Base-by-base conservation (phyloP, 1,140 invertebrate species). In the Aricia agestis region DNA sequence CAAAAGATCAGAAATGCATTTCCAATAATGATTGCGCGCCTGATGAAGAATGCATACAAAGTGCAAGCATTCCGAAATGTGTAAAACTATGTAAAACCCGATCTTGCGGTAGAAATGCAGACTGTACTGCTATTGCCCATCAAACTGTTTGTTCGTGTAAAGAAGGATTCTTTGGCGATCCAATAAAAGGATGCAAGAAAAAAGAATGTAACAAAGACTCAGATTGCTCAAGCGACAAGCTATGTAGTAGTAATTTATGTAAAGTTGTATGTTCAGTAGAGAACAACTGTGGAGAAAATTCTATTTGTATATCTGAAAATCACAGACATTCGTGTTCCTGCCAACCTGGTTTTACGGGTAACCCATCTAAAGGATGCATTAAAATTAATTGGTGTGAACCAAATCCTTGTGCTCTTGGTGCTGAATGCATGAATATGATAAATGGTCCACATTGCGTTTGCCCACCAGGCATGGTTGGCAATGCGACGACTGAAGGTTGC, bases 401-500 rank as follows among this genome's bases (percentile, higher is more conserved):
- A 74, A 93, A 94, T 69, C 96, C 96, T 9, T 98, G 97, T 87
- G 96, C 95, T n/a, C 93, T 95, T 45, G 95, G 95, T 59, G 96
- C 97, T 0, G 90, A 94, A 68, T 99, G 98, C 86, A 94, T 95
- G 74, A 98, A 98, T 83, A 94, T 94, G 4, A 92, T 95, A 75
- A 97, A 97, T 66, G 95, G 95, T 9, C 98, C 95, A 81, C 96
- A 95, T 81, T 98, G 97, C 82, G 86, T 93, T 52, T 98, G 97
- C 87, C 94, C 96, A 42, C 80, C 92, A 6, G 95, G 95, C 63
- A 95, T 94, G 15, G 95, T 98, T 66, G 97, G 97, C 17, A 95
- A 98, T 92, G 94, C 97, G 13, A 97, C 97, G 76, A 94, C 94
- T 65, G 94, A 95, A 79, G 97, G 96, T 19, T 98, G 97, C 79